Conservation (phyloP, 2,888 invertebrate genomes). For the Synergus gifuensis region DNA sequence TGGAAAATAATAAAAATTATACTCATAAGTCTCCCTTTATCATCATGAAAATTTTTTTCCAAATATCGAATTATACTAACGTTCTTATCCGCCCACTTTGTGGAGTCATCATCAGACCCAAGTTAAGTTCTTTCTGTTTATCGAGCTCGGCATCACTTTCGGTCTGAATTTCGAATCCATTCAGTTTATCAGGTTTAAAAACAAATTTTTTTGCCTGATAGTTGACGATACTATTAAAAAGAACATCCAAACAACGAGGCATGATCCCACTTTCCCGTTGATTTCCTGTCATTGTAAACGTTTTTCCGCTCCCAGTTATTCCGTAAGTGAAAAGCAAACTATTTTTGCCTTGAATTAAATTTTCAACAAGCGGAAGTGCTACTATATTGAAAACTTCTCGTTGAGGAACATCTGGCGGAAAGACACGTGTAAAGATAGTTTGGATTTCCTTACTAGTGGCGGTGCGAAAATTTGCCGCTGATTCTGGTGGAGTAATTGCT, state of each 20-base stretch:
- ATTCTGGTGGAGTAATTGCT: constrained; percentile 83
- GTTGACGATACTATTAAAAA: constrained; percentile 94
- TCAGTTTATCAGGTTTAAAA: constrained; percentile 95
- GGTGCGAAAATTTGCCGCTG: constrained; percentile 81
- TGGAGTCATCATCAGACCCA: constrained; percentile 69
- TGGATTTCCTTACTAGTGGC: constrained; percentile 84
- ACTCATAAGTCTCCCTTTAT: not conserved
- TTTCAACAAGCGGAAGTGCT: constrained; percentile 92
- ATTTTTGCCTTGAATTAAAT: constrained; percentile 92
- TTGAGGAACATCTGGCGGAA: constrained; percentile 88
- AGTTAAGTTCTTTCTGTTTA: constrained; percentile 81
- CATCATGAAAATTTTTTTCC: not conserved
- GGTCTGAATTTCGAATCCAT: constrained; percentile 94
- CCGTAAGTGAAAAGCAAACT: constrained; percentile 98
- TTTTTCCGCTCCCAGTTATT: constrained; percentile 98
- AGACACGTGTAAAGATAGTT: constrained; percentile 91
- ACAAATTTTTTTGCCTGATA: constrained; percentile 92
- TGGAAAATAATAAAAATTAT: constrained; percentile 43
- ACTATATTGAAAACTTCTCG: constrained; percentile 91
- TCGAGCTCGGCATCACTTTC: constrained; percentile 94
- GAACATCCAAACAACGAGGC: constrained; percentile 92
- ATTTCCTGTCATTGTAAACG: constrained; percentile 94
- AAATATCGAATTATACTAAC: constrained; percentile 42
- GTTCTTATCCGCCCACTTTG: constrained; percentile 64
- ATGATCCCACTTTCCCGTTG: constrained; percentile 89